These are phyloP conservation scores for Epicauta chinensis DNA, from an alignment of 1,140 invertebrate species.

Conservation along the genomic window DNA sequence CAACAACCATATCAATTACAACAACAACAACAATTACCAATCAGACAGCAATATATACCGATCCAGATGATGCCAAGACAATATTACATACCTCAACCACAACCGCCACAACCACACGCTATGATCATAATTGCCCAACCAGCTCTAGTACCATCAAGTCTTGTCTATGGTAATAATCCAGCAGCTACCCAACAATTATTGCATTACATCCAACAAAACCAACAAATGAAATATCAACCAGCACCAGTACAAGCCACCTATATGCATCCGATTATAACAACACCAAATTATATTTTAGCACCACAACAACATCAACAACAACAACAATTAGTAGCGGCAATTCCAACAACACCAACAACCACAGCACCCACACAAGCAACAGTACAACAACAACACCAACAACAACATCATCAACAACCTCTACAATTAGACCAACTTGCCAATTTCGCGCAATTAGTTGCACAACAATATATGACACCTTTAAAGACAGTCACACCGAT, in stretches of 20 bases:
- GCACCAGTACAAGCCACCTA: conserved; percentile 3
- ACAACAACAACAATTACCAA: neutral
- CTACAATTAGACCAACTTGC: conserved; percentile 22
- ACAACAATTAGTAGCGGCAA: conserved; percentile 2
- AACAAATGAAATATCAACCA: conserved; percentile 16
- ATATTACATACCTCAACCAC: conserved; percentile 14
- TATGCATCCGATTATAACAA: neutral
- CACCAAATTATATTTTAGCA: conserved; percentile 11
- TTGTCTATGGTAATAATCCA: conserved; percentile 14
- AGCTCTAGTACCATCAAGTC: conserved; percentile 19
- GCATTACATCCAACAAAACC: conserved; percentile 30
- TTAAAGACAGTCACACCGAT: conserved; percentile 24
- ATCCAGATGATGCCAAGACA: conserved; percentile 20
- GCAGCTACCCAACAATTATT: conserved; percentile 23
- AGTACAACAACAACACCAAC: neutral
- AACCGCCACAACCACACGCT: conserved; percentile 15
- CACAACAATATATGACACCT: conserved; percentile 26
- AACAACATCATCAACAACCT: conserved; percentile 13
- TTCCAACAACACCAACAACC: conserved; percentile 3
- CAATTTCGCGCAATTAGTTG: conserved; percentile 30
- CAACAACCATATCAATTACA: conserved; percentile 13
- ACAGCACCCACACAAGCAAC: conserved; percentile 5
- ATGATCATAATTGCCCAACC: conserved; percentile 32
- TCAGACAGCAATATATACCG: conserved; percentile 6
- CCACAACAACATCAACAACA: conserved; percentile 12